Percentiles rank a stretch among this genome's conserved stretches.
phyloP scores from a whole-genome alignment of 2,113 vertebrate species.

The Melanotaenia duboulayi region DNA sequence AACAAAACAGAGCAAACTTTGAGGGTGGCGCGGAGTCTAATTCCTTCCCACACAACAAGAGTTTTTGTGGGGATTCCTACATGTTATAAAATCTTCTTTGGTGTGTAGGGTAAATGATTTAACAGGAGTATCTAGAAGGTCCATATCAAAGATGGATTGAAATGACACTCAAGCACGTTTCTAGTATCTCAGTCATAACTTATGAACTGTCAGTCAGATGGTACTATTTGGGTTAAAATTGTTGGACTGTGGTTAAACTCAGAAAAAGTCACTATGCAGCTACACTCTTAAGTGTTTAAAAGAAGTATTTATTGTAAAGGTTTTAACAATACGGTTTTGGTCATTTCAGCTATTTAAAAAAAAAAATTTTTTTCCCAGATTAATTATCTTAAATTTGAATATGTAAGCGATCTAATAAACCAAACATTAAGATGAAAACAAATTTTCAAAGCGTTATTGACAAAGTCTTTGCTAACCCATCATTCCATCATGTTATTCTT shows the following conservation, averaged over 20 bases:
- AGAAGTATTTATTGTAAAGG: not conserved
- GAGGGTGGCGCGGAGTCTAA: slow-evolving; percentile 23
- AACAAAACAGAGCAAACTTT: slow-evolving; percentile 40
- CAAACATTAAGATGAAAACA: no score
- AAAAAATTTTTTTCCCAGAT: no score
- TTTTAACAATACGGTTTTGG: slow-evolving; percentile 1
- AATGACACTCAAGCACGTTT: not conserved
- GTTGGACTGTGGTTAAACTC: slow-evolving; percentile 8
- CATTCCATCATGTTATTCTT: no score
- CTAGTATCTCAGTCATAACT: not conserved
- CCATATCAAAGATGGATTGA: not conserved
- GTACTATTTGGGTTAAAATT: slow-evolving; percentile 10
- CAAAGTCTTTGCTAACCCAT: no score
- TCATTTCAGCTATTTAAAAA: no score
- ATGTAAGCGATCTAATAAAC: no score
- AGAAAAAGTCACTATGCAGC: not conserved
- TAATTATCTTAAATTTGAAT: no score
- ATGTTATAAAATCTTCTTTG: slow-evolving; percentile 26
- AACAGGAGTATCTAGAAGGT: not conserved
- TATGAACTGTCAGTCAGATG: slow-evolving; percentile 31
- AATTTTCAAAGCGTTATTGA: no score
- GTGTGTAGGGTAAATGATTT: not conserved
- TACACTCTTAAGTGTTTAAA: not conserved
- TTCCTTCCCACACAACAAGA: slow-evolving; percentile 35
- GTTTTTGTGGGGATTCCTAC: slow-evolving; percentile 7